Evolutionary conservation across 2,113 vertebrate species (phyloP).

Genomic region (Sapayoa aenigma): DNA sequence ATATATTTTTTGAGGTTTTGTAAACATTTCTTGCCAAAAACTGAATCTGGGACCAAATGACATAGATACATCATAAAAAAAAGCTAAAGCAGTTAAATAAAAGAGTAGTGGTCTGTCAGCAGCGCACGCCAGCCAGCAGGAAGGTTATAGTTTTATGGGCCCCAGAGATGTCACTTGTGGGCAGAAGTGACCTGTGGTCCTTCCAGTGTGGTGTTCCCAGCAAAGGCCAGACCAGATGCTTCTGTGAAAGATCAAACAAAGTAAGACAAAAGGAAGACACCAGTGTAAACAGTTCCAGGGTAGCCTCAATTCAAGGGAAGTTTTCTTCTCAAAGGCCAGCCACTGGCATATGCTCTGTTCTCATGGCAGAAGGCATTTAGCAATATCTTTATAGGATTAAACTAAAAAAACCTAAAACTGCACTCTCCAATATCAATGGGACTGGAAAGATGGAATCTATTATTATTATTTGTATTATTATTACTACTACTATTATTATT

Average conservation of each 20-base stretch:
- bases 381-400: slow-evolving; percentile 26
- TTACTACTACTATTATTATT: not conserved
- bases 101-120: not conserved
- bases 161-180: slow-evolving; percentile 43
- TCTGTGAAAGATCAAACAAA: slow-evolving; percentile 55
- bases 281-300: slow-evolving; percentile 47
- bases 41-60: not conserved
- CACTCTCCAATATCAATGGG: not conserved
- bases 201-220: slow-evolving; percentile 42
- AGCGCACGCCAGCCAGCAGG: not conserved
- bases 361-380: slow-evolving; percentile 39
- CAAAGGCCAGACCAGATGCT: slow-evolving; percentile 52
- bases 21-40: not conserved
- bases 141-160: slow-evolving; percentile 38
- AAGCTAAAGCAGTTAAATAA: slow-evolving; percentile 13
- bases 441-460: not conserved
- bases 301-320: slow-evolving; percentile 18
- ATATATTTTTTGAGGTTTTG: not conserved
- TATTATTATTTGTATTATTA: not conserved
- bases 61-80: not conserved
- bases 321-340: not conserved
- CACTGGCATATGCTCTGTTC: slow-evolving; percentile 26
- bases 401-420: not conserved
- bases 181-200: slow-evolving; percentile 40
- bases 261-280: slow-evolving; percentile 48